Evolutionary conservation across 2,113 vertebrate species (phyloP).

Genomic region (Aspiorhynchus laticeps): DNA sequence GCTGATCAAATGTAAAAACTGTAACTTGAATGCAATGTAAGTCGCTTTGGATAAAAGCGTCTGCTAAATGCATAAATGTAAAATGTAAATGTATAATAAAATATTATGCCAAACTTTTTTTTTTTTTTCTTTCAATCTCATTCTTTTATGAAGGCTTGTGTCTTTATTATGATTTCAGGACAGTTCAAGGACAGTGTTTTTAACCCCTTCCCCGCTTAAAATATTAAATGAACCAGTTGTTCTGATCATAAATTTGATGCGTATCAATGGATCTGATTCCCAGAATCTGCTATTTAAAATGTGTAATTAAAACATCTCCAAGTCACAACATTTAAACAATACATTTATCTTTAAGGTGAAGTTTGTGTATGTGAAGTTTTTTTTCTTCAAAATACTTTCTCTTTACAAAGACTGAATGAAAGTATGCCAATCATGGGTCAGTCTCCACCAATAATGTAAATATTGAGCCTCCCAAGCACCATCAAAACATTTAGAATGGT

Average conservation of each 20-base stretch:
- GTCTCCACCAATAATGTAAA: too few species aligned
- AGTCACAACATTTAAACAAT: background rate
- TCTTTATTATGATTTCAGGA: background rate
- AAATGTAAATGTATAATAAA: too few species aligned
- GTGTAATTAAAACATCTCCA: background rate
- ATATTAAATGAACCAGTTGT: background rate
- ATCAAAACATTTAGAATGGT: too few species aligned
- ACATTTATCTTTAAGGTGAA: background rate
- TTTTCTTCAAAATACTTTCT: too few species aligned
- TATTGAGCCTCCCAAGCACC: too few species aligned
- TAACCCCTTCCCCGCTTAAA: background rate
- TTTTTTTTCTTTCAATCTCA: background rate
- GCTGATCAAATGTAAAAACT: too few species aligned
- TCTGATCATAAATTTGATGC: too few species aligned
- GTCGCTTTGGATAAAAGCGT: too few species aligned
- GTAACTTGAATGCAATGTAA: too few species aligned
- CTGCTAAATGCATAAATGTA: too few species aligned
- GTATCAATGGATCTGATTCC: background rate
- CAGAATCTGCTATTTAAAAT: background rate
- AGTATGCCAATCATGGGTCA: too few species aligned
- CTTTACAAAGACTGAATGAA: too few species aligned
- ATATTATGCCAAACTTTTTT: background rate
- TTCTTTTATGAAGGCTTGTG: background rate
- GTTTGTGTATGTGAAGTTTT: background rate
- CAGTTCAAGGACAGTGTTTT: background rate